phyloP scores from a whole-genome alignment of 2,113 vertebrate genomes.

The Dasyurus viverrinus region DNA sequence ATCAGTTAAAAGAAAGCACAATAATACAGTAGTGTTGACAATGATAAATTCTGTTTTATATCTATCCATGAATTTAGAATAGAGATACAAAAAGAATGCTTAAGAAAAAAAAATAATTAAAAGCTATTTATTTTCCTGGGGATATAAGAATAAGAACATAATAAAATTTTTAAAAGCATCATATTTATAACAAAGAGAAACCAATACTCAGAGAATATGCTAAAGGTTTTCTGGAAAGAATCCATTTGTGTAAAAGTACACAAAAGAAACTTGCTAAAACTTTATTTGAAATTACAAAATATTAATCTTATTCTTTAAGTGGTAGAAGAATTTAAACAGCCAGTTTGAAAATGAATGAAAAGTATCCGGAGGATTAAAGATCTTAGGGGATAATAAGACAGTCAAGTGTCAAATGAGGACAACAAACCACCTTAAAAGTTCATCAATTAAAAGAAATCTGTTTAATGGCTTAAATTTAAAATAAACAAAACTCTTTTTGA shows the following conservation, averaged over 20 bases:
- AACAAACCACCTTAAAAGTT: constrained; percentile 7
- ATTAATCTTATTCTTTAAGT: constrained; percentile 22
- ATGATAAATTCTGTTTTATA: constrained; percentile 47
- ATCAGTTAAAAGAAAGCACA: constrained; percentile 42
- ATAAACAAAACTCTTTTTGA: constrained; percentile 22
- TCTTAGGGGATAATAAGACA: neutral
- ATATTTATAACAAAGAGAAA: constrained; percentile 16
- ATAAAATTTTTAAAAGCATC: constrained; percentile 48
- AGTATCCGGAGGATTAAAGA: constrained; percentile 19
- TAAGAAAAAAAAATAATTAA: constrained; percentile 9
- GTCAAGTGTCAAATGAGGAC: constrained; percentile 33
- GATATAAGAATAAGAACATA: constrained; percentile 29
- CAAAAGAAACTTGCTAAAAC: neutral
- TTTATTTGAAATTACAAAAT: constrained; percentile 42
- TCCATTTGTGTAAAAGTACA: constrained; percentile 17
- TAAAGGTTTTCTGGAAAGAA: neutral
- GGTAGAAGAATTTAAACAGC: neutral
- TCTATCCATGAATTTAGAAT: constrained; percentile 1
- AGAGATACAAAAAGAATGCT: constrained; percentile 5
- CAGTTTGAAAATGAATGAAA: constrained; percentile 32
- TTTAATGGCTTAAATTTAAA: constrained; percentile 20
- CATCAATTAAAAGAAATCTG: constrained; percentile 23
- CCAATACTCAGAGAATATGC: neutral
- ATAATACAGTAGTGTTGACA: constrained; percentile 21
- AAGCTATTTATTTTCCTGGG: constrained; percentile 26